These are phyloP conservation scores for Tachycineta bicolor DNA, from an alignment of 2,113 vertebrate species.

Conservation along the genomic window DNA sequence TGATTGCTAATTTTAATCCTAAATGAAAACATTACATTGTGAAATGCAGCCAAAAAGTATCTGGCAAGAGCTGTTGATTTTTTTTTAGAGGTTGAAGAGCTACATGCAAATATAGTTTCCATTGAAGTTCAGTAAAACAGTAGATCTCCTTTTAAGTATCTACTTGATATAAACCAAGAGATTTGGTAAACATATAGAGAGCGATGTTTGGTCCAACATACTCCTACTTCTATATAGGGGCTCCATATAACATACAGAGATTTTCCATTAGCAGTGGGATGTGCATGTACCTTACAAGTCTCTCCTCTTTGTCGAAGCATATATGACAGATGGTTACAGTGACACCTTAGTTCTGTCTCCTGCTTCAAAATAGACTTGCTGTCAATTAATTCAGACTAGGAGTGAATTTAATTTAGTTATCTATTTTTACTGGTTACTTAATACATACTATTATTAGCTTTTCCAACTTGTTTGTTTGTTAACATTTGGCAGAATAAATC, in stretches of 20 bases:
- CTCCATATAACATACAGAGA: background rate
- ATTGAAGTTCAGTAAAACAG: background rate
- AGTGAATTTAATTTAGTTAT: background rate
- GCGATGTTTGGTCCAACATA: background rate
- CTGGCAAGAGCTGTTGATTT: background rate
- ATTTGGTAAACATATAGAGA: background rate
- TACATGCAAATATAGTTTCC: background rate
- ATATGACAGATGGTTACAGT: constrained; percentile 1
- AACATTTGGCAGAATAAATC: background rate
- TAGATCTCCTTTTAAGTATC: background rate
- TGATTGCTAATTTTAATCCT: constrained; percentile 21
- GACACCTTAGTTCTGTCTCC: background rate
- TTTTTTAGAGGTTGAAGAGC: background rate
- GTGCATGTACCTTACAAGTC: background rate
- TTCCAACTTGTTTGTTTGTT: background rate
- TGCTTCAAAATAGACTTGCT: constrained; percentile 7
- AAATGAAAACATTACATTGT: background rate
- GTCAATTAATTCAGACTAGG: background rate
- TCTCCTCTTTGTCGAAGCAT: background rate
- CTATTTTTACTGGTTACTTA: background rate
- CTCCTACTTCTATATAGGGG: background rate
- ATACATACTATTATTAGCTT: background rate
- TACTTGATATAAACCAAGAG: background rate
- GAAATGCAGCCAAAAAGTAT: background rate
- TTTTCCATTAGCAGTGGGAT: background rate